Base-by-base conservation (phyloP, 2,888 invertebrate species). In the Chorisops tibialis region DNA sequence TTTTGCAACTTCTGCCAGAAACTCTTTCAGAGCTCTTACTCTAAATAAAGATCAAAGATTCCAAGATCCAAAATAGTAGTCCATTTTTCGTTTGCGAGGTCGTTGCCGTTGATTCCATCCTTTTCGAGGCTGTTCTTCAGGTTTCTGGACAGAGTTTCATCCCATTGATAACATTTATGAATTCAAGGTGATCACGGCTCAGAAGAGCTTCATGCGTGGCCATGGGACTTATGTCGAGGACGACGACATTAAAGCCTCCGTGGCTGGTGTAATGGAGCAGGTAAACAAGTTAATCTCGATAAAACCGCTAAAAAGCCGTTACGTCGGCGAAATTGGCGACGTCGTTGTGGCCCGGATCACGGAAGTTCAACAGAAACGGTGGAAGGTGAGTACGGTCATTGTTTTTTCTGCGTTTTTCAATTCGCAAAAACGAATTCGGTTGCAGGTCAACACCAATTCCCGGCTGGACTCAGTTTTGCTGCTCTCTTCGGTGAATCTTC, bases 241-340 rank as follows among this genome's bases (percentile, higher is more conserved):
- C 63, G 91, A 91, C 38, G 84, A 84, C 50, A 82, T 98, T 39
- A 88, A 92, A 76, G 88, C 98, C 0, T 95, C 97, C 1, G 93
- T 98, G 1, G 96, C 96, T 39, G 99, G 99, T 21, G 86, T 92
- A 16, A 88, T 95, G 73, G 92, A 96, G 73, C 89, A 91, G 80
- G 94, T 98, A 0, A 98, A 98, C 76, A 95, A 96, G 76, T 81
- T 99, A 62, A 89, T 98, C 64, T 93, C 93, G 54, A 89, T 99
- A 3, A 85, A 87, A 67, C 96, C 98, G 0, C 79, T 96, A 6
- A 96, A 96, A 74, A 90, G 91, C 72, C 85, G 96, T 64, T 96
- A 91, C 74, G 87, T 89, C 64, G 93, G 93, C 7, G 96, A 97
- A 80, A 91, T 98, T 59, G 98, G 98, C 0, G 98, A 99, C 80